Conservation (phyloP, 2,113 vertebrate genomes). For the Puma concolor region DNA sequence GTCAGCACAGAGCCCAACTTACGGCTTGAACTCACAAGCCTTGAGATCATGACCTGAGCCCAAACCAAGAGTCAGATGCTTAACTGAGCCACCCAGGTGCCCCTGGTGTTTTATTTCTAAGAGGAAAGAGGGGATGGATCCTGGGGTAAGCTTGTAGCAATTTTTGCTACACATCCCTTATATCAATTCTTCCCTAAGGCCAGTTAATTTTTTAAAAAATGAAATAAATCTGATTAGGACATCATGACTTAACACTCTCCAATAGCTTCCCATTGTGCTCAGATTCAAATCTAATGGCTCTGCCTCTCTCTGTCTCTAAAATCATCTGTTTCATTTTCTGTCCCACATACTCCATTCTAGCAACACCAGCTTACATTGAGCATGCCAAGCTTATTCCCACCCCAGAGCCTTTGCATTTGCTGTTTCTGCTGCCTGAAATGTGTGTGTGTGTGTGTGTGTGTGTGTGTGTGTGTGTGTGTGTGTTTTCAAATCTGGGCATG, state of each 20-base stretch:
- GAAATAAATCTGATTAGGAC: constrained; percentile 29
- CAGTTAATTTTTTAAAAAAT: neutral
- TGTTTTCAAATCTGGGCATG: neutral
- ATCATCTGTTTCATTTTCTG: neutral
- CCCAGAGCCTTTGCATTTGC: neutral
- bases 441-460: neutral
- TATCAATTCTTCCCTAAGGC: neutral
- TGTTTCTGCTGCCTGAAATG: neutral
- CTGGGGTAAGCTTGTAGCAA: neutral
- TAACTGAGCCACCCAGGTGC: no score
- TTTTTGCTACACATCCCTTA: neutral
- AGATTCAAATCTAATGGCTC: constrained; percentile 28
- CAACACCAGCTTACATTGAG: neutral
- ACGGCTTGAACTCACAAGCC: no score
- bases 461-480: neutral
- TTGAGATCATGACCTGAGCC: no score
- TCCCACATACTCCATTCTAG: neutral
- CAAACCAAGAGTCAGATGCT: no score
- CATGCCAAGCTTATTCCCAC: neutral
- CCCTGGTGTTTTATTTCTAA: neutral
- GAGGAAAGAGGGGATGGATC: neutral
- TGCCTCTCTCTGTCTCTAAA: neutral
- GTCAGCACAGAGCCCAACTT: no score
- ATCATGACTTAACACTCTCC: neutral
- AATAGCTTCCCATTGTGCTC: neutral